phyloP scores from a whole-genome alignment of 2,888 invertebrate species.

The Eupeodes latifasciatus region DNA sequence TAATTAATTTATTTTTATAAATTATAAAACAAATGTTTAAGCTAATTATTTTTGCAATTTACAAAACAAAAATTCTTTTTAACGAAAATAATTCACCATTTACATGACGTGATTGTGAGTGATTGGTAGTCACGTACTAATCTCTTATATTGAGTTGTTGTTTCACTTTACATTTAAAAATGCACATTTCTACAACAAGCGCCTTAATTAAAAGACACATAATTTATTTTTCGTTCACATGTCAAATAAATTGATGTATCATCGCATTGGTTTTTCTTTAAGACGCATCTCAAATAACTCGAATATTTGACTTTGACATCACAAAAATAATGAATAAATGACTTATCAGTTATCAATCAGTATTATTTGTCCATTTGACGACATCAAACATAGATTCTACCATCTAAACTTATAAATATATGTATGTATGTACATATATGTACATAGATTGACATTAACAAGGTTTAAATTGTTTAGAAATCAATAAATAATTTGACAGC shows the following conservation, averaged over 20 bases:
- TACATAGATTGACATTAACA: background rate
- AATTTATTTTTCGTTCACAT: conserved; percentile 39
- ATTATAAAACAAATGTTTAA: background rate
- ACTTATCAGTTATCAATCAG: conserved; percentile 26
- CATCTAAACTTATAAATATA: background rate
- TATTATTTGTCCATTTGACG: background rate
- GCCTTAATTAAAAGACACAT: background rate
- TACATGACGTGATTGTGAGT: conserved; percentile 28
- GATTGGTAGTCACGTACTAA: conserved; percentile 41
- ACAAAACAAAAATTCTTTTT: background rate
- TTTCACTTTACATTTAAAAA: conserved; percentile 8
- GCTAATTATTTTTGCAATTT: background rate
- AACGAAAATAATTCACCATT: conserved; percentile 11
- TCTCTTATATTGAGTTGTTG: conserved; percentile 30
- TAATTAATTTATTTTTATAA: conserved; percentile 14
- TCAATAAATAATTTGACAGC: conserved; percentile 17
- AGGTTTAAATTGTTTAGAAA: background rate
- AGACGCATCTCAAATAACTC: conserved; percentile 38
- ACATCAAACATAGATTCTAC: background rate
- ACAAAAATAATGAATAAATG: background rate
- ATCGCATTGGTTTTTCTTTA: conserved; percentile 15
- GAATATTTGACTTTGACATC: conserved; percentile 28
- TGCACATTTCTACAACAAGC: conserved; percentile 5
- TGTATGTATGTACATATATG: background rate
- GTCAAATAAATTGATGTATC: conserved; percentile 39